Percentiles rank a stretch among this genome's conserved stretches.
These are phyloP conservation scores for Nymphalis io DNA, from an alignment of 1,140 invertebrate species.

Conservation along the genomic window DNA sequence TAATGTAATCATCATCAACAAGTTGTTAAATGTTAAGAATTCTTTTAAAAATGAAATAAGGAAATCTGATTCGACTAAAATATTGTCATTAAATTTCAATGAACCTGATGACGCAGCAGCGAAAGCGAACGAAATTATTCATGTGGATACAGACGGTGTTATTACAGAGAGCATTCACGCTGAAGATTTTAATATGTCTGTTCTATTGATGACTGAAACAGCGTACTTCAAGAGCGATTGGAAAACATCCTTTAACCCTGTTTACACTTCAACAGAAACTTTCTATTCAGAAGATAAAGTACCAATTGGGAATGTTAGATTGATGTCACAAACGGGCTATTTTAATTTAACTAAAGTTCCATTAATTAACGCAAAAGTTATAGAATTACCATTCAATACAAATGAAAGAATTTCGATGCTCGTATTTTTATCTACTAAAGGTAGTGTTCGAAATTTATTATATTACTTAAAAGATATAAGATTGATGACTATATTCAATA, in stretches of 20 bases:
- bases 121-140: constrained; percentile 48
- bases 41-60: constrained; percentile 44
- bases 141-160: constrained; percentile 43
- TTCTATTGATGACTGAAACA: constrained; percentile 84
- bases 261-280: constrained; percentile 72
- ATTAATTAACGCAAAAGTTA: constrained; percentile 78
- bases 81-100: constrained; percentile 51
- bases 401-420: constrained; percentile 83
- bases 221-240: constrained; percentile 88
- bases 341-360: constrained; percentile 66
- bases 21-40: constrained; percentile 51
- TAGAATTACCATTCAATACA: constrained; percentile 85
- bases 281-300: constrained; percentile 68
- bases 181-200: constrained; percentile 78
- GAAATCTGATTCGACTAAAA: constrained; percentile 46
- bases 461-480: constrained; percentile 75
- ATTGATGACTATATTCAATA: constrained; percentile 76
- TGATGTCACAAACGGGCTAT: constrained; percentile 74
- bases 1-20: constrained; percentile 55
- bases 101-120: constrained; percentile 41
- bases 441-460: constrained; percentile 58
- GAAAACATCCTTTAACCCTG: constrained; percentile 83
- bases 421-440: constrained; percentile 81
- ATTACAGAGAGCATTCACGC: constrained; percentile 46
- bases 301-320: constrained; percentile 64